Evolutionary conservation across 1,140 invertebrate species (phyloP).

Genomic region (Drosophila chauvacae): DNA sequence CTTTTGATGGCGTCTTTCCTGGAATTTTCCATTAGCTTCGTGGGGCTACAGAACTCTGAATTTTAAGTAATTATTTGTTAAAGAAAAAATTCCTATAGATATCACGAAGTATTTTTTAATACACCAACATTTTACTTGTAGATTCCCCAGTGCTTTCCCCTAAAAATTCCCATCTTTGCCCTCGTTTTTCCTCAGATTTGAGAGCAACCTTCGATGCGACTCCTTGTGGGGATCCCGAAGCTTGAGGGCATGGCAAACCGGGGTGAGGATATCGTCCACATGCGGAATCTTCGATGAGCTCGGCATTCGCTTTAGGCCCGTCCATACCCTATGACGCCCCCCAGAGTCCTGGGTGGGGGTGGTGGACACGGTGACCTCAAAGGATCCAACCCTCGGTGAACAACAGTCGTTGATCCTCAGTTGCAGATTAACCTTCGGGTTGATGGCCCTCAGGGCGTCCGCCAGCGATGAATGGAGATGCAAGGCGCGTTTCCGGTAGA

Average conservation of each 20-base stretch:
- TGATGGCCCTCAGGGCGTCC: constrained; percentile 40
- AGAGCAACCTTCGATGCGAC: constrained; percentile 14
- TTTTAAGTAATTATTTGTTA: not conserved
- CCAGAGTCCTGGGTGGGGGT: constrained; percentile 26
- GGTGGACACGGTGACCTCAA: constrained; percentile 58
- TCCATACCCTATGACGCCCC: constrained; percentile 57
- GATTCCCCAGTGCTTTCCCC: not conserved
- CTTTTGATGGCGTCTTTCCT: not conserved
- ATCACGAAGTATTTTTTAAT: not conserved
- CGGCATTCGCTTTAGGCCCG: constrained; percentile 63
- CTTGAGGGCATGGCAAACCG: constrained; percentile 40
- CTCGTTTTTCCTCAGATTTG: constrained; percentile 22
- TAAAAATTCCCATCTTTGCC: not conserved
- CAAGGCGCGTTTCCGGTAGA: constrained; percentile 42
- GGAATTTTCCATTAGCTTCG: not conserved
- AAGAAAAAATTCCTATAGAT: not conserved
- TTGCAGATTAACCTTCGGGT: constrained; percentile 55
- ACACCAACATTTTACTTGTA: not conserved
- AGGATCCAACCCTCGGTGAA: constrained; percentile 53
- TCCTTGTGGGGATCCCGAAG: constrained; percentile 35
- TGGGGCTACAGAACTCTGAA: not conserved
- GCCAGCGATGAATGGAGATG: constrained; percentile 51
- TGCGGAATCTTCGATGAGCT: constrained; percentile 64
- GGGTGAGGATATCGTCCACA: constrained; percentile 57
- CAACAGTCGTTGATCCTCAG: constrained; percentile 57